Evolutionary conservation across 1,140 invertebrate species (phyloP), one percentile per base, ranked within the genome.

Genomic region (Daktulosphaira vitifoliae): DNA sequence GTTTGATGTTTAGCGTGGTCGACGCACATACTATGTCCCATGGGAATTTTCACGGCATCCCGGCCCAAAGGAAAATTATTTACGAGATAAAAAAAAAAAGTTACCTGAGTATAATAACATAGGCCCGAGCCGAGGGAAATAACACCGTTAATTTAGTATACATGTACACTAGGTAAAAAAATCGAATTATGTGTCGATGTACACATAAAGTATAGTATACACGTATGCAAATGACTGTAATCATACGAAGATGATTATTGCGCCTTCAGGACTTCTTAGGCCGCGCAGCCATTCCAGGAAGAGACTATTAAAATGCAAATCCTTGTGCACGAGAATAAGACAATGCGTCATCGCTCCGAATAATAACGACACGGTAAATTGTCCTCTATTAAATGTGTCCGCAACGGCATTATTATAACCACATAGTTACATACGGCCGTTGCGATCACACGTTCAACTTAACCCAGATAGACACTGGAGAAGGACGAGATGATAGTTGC

Each of bases 371-470:
- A n/a, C n/a, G n/a, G n/a, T n/a, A n/a, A n/a, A n/a, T n/a, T n/a
- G n/a, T n/a, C n/a, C n/a, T n/a, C n/a, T n/a, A n/a, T n/a, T n/a
- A n/a, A n/a, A n/a, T n/a, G n/a, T n/a, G n/a, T n/a, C n/a, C n/a
- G n/a, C n/a, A n/a, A n/a, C n/a, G n/a, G n/a, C n/a, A n/a, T n/a
- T n/a, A n/a, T n/a, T n/a, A n/a, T n/a, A n/a, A n/a, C n/a, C n/a
- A n/a, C n/a, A n/a, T n/a, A n/a, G n/a, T n/a, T n/a, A n/a, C n/a
- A n/a, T n/a, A n/a, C n/a, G n/a, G n/a, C n/a, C n/a, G n/a, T n/a
- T n/a, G n/a, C n/a, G n/a, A n/a, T n/a, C n/a, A n/a, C 56, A 38
- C 42, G 56, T 62, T 62, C 56, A 62, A 62, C 56, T 62, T 62
- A 62, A 62, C 56, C 56, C 42, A 62, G 56, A 46, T 62, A 46